Evolutionary conservation across 2,888 invertebrate species (phyloP), one percentile per base, ranked within the genome.

Genomic region (Helobdella robusta): DNA sequence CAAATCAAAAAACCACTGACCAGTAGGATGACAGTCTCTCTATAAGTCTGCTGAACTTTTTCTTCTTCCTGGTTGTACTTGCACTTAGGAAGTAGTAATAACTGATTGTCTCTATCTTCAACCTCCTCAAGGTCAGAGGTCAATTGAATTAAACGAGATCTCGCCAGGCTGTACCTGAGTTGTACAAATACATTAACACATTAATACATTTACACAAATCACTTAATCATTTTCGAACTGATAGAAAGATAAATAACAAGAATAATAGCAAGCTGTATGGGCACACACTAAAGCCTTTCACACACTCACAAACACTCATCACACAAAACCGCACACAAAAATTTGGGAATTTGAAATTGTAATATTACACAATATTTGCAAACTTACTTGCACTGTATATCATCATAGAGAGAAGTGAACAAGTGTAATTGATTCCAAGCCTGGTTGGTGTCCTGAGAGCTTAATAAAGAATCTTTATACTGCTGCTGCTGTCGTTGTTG

Each of bases 1-100:
- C 23, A 23, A 36, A 23, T n/a, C 28, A 11, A 25, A 5, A 25
- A 30, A 25, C 20, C 23, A 35, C n/a, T n/a, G 25, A 66, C 66
- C 79, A 93, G 93, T 59, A 91, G 84, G 72, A 88, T 87, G 73
- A 90, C 85, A 75, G 91, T 91, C 80, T 91, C 91, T 84, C 83
- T 82, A 74, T 85, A 85, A 18, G 84, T 82, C 66, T 83, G 76
- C 18, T 82, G 72, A 60, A 84, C 83, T 59, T 71, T 73, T 50
- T 73, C 72, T 69, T 80, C 80, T 0, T 84, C 83, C 66, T 87
- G 77, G 32, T 71, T 72, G 70, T 85, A 83, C 73, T 82, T 82
- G 63, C 79, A 80, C 65, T 80, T 81, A 69, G 81, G 82, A 70
- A 91, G 84, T 76, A 89, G 91, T 30, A 89, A 76, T 66, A 76